These are phyloP conservation scores for Oceanodroma leucorhoa DNA, from an alignment of 2,797 vertebrate genomes.

Conservation along the genomic window DNA sequence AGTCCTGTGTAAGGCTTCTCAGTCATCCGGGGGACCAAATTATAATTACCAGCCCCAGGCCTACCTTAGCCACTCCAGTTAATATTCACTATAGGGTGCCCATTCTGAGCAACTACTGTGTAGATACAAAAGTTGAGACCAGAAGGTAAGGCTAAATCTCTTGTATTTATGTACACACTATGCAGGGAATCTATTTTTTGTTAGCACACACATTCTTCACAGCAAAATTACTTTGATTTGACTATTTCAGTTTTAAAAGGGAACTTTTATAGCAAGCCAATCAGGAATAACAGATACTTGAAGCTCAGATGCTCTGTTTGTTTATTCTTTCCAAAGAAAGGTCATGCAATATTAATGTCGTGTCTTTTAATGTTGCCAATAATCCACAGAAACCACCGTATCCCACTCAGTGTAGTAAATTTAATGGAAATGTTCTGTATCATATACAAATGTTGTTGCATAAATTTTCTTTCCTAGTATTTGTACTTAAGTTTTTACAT, in stretches of 20 bases:
- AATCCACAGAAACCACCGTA: neutral
- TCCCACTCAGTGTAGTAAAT: neutral
- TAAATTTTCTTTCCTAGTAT: neutral
- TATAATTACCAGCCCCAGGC: conserved; percentile 38
- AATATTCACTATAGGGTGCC: neutral
- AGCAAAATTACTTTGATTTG: conserved; percentile 30
- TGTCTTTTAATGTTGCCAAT: conserved; percentile 10
- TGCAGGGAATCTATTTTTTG: neutral
- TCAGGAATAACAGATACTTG: neutral
- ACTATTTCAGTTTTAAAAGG: conserved; percentile 31
- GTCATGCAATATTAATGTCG: conserved; percentile 17
- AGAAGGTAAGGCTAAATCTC: conserved; percentile 22
- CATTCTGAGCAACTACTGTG: neutral
- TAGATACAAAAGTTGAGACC: conserved; percentile 1
- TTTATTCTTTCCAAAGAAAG: neutral
- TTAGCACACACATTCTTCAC: neutral
- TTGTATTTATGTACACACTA: conserved; percentile 23
- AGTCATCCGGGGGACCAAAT: neutral
- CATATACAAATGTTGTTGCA: neutral
- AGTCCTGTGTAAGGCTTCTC: neutral
- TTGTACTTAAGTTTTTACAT: neutral
- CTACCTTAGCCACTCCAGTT: conserved; percentile 19
- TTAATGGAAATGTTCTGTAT: neutral
- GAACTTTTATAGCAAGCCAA: conserved; percentile 33
- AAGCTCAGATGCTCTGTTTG: neutral